A percentile compares a stretch with the other conserved stretches of the same genome.
Conservation (phyloP, 1,140 invertebrate genomes). For the Pararge aegeria region DNA sequence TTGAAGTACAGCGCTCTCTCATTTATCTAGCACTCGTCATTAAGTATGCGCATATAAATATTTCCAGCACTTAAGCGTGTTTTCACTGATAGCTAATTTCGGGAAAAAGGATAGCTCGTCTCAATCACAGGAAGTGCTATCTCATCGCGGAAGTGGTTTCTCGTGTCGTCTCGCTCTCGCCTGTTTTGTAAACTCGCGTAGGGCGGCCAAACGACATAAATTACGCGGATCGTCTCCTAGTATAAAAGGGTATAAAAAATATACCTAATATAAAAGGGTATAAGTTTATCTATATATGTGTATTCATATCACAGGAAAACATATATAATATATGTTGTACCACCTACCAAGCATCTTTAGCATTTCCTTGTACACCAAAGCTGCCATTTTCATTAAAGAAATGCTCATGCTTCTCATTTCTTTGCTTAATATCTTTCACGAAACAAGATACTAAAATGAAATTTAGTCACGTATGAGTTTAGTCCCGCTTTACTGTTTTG, state of each 20-base stretch:
- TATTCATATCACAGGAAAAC: too few species aligned
- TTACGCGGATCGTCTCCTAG: neutral
- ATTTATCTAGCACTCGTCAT: constrained; percentile 13
- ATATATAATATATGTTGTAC: too few species aligned
- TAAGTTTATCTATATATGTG: too few species aligned
- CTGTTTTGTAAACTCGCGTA: constrained; percentile 59
- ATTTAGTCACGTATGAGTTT: neutral
- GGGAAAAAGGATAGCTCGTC: constrained; percentile 59
- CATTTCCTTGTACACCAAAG: too few species aligned
- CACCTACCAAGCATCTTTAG: too few species aligned
- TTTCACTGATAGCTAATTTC: constrained; percentile 63
- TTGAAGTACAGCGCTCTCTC: neutral
- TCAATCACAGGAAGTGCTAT: constrained; percentile 81
- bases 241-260: neutral
- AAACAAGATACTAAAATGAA: neutral
- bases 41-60: constrained; percentile 36
- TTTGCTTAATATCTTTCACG: neutral
- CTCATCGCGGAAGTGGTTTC: constrained; percentile 80
- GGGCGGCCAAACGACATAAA: neutral
- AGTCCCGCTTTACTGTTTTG: neutral
- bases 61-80: constrained; percentile 51
- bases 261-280: too few species aligned
- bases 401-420: neutral
- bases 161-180: constrained; percentile 63
- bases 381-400: too few species aligned